Evolutionary conservation across 2,113 vertebrate genomes (phyloP).

Genomic region (Leptosomus discolor): DNA sequence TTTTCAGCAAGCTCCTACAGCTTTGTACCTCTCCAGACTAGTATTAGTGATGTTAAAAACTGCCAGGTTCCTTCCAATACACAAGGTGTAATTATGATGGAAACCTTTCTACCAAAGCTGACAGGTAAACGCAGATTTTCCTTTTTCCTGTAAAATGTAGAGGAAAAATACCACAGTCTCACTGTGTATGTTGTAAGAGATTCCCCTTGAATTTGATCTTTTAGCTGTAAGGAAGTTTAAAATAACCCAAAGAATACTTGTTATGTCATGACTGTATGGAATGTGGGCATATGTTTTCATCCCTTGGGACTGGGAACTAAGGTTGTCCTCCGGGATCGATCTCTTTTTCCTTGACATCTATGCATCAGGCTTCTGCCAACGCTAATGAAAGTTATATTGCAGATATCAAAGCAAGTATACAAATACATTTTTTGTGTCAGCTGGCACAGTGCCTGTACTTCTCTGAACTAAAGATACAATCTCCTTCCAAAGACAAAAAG

Average conservation of each 20-base stretch:
- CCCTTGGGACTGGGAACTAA: background rate
- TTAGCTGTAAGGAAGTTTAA: background rate
- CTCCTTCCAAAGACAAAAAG: background rate
- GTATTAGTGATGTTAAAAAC: background rate
- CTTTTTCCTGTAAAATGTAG: background rate
- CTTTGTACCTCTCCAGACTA: constrained; percentile 1
- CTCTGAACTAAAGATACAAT: background rate
- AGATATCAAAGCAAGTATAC: background rate
- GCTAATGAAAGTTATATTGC: background rate
- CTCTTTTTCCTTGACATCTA: background rate
- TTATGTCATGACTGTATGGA: background rate
- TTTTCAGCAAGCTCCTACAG: constrained; percentile 10
- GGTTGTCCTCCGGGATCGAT: background rate
- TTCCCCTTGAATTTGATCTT: background rate
- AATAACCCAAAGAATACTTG: background rate
- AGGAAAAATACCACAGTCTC: background rate
- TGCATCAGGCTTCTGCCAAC: background rate
- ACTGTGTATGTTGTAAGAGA: background rate
- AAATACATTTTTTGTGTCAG: background rate
- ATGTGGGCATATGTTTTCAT: background rate
- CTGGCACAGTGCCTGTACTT: background rate
- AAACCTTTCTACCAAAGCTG: background rate
- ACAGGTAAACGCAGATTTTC: background rate
- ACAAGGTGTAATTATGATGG: background rate
- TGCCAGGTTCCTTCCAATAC: background rate